Evolutionary conservation across 2,888 invertebrate species (phyloP), one percentile per base, ranked within the genome.

Genomic region (Nomada fabriciana): DNA sequence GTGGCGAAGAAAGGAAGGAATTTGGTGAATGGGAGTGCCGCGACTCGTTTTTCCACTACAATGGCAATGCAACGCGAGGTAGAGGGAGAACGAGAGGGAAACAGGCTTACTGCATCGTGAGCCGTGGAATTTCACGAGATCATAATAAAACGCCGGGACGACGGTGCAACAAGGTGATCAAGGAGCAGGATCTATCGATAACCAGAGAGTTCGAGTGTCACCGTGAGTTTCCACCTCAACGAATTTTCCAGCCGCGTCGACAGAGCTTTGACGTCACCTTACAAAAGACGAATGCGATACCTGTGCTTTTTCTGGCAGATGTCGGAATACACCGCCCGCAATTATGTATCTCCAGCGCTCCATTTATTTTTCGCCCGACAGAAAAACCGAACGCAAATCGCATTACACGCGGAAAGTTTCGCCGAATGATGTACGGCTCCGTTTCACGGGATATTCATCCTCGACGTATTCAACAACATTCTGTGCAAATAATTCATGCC

Each of bases 1-100:
- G 89, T 91, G 91, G 84, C 90, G 91, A 91, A 91, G 92, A 90
- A 92, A 92, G 93, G 90, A 90, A 90, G 92, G 92, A 93, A 93
- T 93, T 93, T 90, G 89, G 91, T 90, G 91, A 92, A 92, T 91
- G 92, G 92, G 91, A 92, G 91, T 91, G 91, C 89, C 91, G 69
- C 84, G 82, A 88, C 88, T 86, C 79, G 81, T 84, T 83, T 80
- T 81, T 81, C 76, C 73, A 72, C 83, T 60, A 76, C 84, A 82
- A 85, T 85, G 72, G 59, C 71, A 67, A 23, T 60, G 63, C 20
- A 36, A 50, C 50, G 23, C 13, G 25, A 52, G 63, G 4, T 13
- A 15, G 42, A 11, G 52, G 11, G 47, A n/a, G 57, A 59, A 18
- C 15, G 60, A 13, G 69, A 59, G 15, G 61, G 23, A 67, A 50